Evolutionary conservation across 37 sponge, comb jelly and placozoan genomes (phyloP), one percentile per base, ranked within the genome.

Genomic region (Ianthella basta): DNA sequence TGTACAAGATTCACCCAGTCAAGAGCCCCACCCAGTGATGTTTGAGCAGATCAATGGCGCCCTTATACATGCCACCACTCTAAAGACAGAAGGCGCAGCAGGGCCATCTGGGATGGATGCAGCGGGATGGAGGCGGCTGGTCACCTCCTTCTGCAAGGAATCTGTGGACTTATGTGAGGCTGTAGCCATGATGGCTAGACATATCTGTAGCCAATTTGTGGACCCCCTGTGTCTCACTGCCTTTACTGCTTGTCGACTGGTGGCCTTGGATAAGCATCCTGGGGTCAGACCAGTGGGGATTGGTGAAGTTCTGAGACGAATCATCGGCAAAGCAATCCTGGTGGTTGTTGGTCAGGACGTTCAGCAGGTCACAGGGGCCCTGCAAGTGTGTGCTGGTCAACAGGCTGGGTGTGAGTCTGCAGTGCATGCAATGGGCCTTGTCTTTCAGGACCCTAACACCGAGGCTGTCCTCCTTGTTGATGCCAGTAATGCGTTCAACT

Each of bases 191-290:
- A 27, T 10, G 10, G 4, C 2, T 29, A n/a, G 64, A 29, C 64
- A 10, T 12, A 61, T 61, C 64, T 61, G 64, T 27, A n/a, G 29
- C 27, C 4, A 61, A 61, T 61, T 61, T 61, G 64, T 61, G 64
- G 64, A 61, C 29, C 64, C 64, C 64, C 3, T 27, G 50, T n/a
- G 64, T 27, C 64, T 61, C 27, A 27, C 24, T 61, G 64, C 64
- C 64, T 61, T 61, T 27, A 61, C 64, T 61, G 64, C 64, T 12
- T 61, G 64, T 61, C 24, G 64, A 61, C 64, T 29, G 29, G 64
- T 61, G 4, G 64, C 64, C 14, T 27, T 61, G 29, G 64, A 61
- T 27, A 61, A 61, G 29, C 29, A 27, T 61, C 64, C 64, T 4
- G 64, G 64, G 12, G 29, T 61, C 29, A 61, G 64, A 10, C 64